phyloP scores from a whole-genome alignment of 2,797 vertebrate species.

The Cossypha polioptera region DNA sequence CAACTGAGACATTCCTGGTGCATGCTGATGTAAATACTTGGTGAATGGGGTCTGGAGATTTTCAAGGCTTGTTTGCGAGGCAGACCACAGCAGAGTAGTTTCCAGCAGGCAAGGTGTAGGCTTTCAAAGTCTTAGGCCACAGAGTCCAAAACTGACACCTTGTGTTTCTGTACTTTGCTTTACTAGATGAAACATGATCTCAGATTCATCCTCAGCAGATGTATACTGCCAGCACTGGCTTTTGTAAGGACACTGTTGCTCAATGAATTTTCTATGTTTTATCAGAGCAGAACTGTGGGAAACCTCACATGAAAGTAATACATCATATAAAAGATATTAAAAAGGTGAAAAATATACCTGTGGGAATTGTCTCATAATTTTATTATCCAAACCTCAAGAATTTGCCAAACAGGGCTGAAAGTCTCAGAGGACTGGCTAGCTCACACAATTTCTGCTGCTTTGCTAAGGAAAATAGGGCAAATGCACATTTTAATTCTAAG shows the following conservation, averaged over 20 bases:
- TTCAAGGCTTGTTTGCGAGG: constrained; percentile 14
- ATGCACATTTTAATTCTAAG: constrained; percentile 35
- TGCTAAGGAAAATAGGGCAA: constrained; percentile 7
- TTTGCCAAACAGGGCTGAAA: constrained; percentile 30
- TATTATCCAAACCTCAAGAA: constrained; percentile 48
- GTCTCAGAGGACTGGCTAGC: constrained; percentile 12
- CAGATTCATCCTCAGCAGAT: constrained; percentile 7
- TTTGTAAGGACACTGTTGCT: constrained; percentile 13
- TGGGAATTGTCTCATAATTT: constrained; percentile 56
- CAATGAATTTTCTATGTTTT: constrained; percentile 41
- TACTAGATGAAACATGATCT: constrained; percentile 29
- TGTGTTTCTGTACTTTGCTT: neutral
- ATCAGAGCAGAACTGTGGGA: constrained; percentile 43
- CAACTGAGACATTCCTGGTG: neutral
- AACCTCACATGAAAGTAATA: constrained; percentile 50
- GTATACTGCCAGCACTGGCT: neutral
- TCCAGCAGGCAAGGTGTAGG: constrained; percentile 12
- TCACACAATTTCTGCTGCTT: constrained; percentile 17
- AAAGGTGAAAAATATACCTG: constrained; percentile 59
- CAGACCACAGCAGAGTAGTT: constrained; percentile 10
- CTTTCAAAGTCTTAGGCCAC: neutral
- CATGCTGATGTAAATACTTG: neutral
- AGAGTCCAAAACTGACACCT: constrained; percentile 27
- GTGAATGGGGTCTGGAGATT: neutral
- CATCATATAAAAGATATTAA: constrained; percentile 49